Conservation (phyloP, 2,888 invertebrate genomes). For the Lasioglossum zephyrum region DNA sequence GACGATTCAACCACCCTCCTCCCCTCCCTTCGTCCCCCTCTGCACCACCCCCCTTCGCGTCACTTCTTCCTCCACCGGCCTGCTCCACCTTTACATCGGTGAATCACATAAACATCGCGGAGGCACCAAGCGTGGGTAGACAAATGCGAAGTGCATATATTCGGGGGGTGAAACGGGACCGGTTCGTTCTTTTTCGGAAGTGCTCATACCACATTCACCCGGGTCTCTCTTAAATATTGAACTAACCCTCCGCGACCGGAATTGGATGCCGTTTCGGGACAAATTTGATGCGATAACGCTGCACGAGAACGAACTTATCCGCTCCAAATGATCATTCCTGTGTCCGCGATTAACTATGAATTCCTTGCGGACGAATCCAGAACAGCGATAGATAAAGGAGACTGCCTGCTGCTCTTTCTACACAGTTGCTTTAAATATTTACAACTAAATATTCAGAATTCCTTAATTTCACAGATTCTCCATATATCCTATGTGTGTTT, state of each 20-base stretch:
- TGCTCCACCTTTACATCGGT: conserved; percentile 57
- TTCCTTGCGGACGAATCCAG: too few relatives aligned
- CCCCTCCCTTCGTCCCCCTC: neutral
- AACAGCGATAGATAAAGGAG: too few relatives aligned
- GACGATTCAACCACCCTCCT: conserved; percentile 49
- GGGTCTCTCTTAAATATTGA: conserved; percentile 40
- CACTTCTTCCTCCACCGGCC: conserved; percentile 38
- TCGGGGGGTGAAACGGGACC: conserved; percentile 40
- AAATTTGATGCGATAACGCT: conserved; percentile 24
- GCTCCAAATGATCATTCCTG: neutral
- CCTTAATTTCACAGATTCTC: too few relatives aligned
- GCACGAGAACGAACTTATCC: conserved; percentile 1
- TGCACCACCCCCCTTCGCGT: conserved; percentile 20
- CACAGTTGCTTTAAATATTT: too few relatives aligned
- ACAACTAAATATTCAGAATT: too few relatives aligned
- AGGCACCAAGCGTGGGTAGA: conserved; percentile 61
- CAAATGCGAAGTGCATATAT: conserved; percentile 69
- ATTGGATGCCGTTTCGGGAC: conserved; percentile 34
- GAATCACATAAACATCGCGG: conserved; percentile 68
- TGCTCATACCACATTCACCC: conserved; percentile 37
- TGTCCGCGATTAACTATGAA: neutral
- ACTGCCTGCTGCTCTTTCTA: too few relatives aligned
- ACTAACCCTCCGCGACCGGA: conserved; percentile 48
- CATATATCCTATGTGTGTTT: too few relatives aligned
- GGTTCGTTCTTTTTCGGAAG: conserved; percentile 55